Evolutionary conservation across 2,113 vertebrate genomes (phyloP).

Genomic region (Phainopepla nitens): DNA sequence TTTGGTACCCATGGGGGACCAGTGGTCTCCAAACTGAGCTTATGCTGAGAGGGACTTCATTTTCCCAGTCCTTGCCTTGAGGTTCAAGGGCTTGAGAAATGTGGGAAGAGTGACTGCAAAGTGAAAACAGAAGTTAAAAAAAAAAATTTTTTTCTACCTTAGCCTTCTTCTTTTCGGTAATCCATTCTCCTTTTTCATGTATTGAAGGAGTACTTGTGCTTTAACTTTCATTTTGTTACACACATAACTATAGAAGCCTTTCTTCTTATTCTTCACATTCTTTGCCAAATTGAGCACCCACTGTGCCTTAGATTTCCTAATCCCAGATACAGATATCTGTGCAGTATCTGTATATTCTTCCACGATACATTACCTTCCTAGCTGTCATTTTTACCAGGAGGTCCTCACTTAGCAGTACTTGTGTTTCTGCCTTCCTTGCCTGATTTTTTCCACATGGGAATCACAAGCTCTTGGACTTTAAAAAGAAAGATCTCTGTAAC

Average conservation of each 20-base stretch:
- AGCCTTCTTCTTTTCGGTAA: background rate
- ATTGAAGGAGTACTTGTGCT: background rate
- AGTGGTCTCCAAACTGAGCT: background rate
- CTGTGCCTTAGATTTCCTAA: background rate
- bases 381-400: background rate
- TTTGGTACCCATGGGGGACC: background rate
- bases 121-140: background rate
- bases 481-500: background rate
- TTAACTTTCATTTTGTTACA: background rate
- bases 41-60: background rate
- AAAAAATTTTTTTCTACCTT: background rate
- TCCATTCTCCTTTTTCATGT: background rate
- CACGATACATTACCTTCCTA: background rate
- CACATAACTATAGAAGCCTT: background rate
- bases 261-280: background rate
- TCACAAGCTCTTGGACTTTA: accelerated
- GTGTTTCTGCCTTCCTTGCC: background rate
- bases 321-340: no score
- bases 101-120: background rate
- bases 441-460: background rate
- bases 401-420: background rate
- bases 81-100: background rate
- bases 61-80: background rate
- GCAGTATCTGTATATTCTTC: background rate
- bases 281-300: background rate